Conservation (phyloP, 2,797 vertebrate species). For the Catamblyrhynchus diadema region DNA sequence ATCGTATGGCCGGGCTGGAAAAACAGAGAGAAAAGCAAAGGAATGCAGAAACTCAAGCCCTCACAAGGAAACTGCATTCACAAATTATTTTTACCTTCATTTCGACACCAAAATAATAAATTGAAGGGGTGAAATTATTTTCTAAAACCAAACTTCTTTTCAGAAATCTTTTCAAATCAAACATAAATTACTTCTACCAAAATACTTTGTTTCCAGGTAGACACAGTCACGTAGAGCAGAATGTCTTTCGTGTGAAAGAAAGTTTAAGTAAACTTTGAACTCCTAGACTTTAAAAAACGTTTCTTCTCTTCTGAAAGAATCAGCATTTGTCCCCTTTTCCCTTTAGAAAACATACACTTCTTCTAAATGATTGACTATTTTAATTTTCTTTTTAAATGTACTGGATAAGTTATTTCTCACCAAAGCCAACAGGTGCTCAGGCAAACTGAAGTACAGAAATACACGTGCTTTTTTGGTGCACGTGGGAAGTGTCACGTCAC, state of each 20-base stretch:
- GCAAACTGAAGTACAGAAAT: background rate
- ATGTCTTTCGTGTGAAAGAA: background rate
- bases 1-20: background rate
- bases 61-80: conserved; percentile 12
- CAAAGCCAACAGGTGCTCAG: background rate
- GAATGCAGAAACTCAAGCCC: conserved; percentile 32
- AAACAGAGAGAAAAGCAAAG: conserved; percentile 35
- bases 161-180: conserved; percentile 31
- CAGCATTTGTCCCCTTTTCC: background rate
- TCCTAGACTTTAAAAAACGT: background rate
- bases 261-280: background rate
- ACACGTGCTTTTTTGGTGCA: fast-evolving
- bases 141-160: conserved; percentile 16
- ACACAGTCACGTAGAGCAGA: background rate
- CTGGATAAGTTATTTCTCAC: background rate
- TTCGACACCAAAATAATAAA: background rate
- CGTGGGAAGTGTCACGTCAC: background rate
- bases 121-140: background rate
- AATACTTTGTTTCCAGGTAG: background rate
- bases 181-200: background rate
- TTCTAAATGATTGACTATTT: background rate
- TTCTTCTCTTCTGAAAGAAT: background rate
- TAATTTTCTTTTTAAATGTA: background rate
- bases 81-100: conserved; percentile 35
- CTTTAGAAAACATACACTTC: background rate